A percentile compares a stretch with the other conserved stretches of the same genome.
Conservation (phyloP, 2,797 vertebrate species). For the Sebastes matsubarae region DNA sequence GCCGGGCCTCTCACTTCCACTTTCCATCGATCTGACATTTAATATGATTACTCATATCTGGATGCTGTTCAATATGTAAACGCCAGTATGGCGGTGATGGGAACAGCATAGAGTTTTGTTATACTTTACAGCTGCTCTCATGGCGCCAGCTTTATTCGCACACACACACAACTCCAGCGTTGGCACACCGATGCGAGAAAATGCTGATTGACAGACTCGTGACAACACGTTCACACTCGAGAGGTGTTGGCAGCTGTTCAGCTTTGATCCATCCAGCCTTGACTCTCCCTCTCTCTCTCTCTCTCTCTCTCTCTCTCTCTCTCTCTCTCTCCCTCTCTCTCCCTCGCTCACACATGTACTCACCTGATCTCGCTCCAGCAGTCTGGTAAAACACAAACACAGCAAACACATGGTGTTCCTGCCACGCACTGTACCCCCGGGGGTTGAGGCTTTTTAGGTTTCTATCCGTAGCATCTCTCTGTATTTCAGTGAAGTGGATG, state of each 20-base stretch:
- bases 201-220: constrained; percentile 81
- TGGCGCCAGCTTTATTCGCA: constrained; percentile 22
- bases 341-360: constrained; percentile 27
- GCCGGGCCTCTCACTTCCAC: constrained; percentile 37
- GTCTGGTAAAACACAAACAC: constrained; percentile 73
- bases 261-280: constrained; percentile 77
- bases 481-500: constrained; percentile 39
- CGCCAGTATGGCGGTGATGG: constrained; percentile 5
- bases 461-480: constrained; percentile 19
- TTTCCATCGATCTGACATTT: constrained; percentile 45
- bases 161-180: constrained; percentile 31
- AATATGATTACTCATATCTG: constrained; percentile 50
- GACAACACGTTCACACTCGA: constrained; percentile 79
- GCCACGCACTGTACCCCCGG: constrained; percentile 51
- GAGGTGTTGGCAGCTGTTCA: constrained; percentile 82
- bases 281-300: constrained; percentile 24
- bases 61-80: constrained; percentile 44
- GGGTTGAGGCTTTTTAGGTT: constrained; percentile 50
- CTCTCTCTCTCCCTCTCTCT: background rate
- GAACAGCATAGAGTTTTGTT: constrained; percentile 45
- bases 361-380: constrained; percentile 73
- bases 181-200: constrained; percentile 72
- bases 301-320: background rate
- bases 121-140: constrained; percentile 51
- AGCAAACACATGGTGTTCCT: constrained; percentile 66